Percentiles rank a stretch among this genome's conserved stretches.
These are phyloP conservation scores for Archips crataeganus DNA, from an alignment of 2,888 invertebrate species.

Conservation along the genomic window DNA sequence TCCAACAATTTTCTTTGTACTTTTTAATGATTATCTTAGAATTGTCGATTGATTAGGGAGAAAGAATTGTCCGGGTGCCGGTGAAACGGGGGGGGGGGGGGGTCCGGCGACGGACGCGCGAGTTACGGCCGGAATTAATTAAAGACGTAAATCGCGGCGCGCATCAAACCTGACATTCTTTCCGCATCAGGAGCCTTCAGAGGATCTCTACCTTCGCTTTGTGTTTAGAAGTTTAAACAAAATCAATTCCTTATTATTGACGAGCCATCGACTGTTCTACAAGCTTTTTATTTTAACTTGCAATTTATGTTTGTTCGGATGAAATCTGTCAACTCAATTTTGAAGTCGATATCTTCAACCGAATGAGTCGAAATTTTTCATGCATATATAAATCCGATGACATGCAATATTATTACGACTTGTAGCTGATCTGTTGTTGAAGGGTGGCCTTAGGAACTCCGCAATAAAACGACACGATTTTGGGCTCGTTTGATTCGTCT, in stretches of 20 bases:
- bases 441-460: no score
- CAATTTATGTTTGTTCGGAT: no score
- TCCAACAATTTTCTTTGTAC: neutral
- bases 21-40: conserved; percentile 2
- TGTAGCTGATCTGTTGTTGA: no score
- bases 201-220: neutral
- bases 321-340: no score
- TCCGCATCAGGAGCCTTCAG: conserved; percentile 4
- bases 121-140: conserved; percentile 34
- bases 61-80: neutral
- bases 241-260: neutral
- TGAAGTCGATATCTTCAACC: no score
- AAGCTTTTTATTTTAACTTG: no score
- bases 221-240: neutral
- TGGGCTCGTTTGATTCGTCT: no score
- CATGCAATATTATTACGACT: no score
- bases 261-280: neutral
- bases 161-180: conserved; percentile 13
- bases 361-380: no score
- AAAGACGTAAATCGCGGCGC: conserved; percentile 25
- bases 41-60: conserved; percentile 1
- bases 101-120: neutral
- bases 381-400: no score
- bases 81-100: neutral
- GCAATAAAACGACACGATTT: no score